phyloP scores from a whole-genome alignment of 2,113 vertebrate species.

The Boleophthalmus pectinirostris region DNA sequence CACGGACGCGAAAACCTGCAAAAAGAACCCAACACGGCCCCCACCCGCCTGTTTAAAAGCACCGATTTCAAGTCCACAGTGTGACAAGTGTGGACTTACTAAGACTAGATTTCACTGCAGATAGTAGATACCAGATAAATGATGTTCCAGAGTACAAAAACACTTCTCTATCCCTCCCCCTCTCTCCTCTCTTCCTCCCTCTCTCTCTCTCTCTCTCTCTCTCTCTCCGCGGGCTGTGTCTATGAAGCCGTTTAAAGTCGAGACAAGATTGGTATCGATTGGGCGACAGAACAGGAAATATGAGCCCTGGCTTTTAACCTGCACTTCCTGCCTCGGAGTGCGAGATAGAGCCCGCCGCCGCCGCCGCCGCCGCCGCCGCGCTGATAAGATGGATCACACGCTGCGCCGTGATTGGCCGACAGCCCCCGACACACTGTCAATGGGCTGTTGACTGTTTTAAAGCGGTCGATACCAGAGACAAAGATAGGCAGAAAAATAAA shows the following conservation, averaged over 20 bases:
- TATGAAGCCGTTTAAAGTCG: conserved; percentile 11
- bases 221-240: neutral
- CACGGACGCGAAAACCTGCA: too few relatives aligned
- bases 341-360: conserved; percentile 18
- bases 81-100: neutral
- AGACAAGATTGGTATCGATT: conserved; percentile 25
- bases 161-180: neutral
- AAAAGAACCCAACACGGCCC: too few relatives aligned
- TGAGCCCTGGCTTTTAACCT: conserved; percentile 21
- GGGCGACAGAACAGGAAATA: conserved; percentile 22
- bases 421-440: conserved; percentile 20
- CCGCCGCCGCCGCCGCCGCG: conserved; percentile 4
- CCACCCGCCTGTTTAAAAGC: neutral
- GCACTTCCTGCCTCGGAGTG: conserved; percentile 10
- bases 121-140: neutral
- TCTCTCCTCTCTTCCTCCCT: neutral
- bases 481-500: neutral
- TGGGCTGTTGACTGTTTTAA: conserved; percentile 46
- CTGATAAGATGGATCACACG: conserved; percentile 26
- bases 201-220: neutral
- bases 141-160: neutral
- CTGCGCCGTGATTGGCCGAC: conserved; percentile 27
- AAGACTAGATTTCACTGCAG: neutral
- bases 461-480: conserved; percentile 33
- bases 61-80: neutral